phyloP scores from a whole-genome alignment of 2,797 vertebrate species.

The Hyperoplus lanceolatus region DNA sequence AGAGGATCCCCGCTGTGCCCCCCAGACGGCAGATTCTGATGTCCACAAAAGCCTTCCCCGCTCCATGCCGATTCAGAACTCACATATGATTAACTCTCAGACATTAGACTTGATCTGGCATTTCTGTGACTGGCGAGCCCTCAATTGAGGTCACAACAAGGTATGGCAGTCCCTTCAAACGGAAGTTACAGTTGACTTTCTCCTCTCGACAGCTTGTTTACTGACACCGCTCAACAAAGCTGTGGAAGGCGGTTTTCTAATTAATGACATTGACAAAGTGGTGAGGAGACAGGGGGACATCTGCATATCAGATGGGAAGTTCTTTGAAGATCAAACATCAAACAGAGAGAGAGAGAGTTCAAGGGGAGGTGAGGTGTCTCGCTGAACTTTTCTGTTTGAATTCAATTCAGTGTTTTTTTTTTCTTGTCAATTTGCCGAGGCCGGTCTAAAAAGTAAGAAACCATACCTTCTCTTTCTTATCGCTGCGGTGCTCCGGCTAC shows the following conservation, averaged over 20 bases:
- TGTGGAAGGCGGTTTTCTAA: constrained; percentile 43
- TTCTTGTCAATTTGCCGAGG: too few relatives aligned
- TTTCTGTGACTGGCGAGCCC: not conserved
- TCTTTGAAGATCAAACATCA: constrained; percentile 63
- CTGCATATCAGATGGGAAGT: constrained; percentile 71
- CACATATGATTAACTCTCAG: constrained; percentile 21
- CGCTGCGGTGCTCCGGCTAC: too few relatives aligned
- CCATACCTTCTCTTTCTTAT: not conserved
- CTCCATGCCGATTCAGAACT: constrained; percentile 32
- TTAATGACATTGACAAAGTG: constrained; percentile 42
- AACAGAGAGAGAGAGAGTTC: constrained; percentile 29
- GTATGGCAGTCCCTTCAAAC: not conserved
- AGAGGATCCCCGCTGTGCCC: constrained; percentile 3
- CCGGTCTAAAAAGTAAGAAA: too few relatives aligned
- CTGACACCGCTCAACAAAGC: constrained; percentile 4
- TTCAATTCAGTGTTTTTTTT: constrained; percentile 1
- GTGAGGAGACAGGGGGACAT: constrained; percentile 26
- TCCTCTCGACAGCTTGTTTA: constrained; percentile 50
- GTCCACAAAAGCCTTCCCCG: constrained; percentile 13
- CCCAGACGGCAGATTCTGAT: constrained; percentile 18
- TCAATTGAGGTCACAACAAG: constrained; percentile 22
- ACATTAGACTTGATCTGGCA: constrained; percentile 22
- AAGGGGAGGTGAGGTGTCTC: constrained; percentile 23
- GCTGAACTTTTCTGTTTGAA: constrained; percentile 22
- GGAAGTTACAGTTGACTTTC: constrained; percentile 5